Percentiles rank a stretch among this genome's conserved stretches.
phyloP scores from a whole-genome alignment of 2,888 invertebrate species.

The Eupithecia dodoneata region DNA sequence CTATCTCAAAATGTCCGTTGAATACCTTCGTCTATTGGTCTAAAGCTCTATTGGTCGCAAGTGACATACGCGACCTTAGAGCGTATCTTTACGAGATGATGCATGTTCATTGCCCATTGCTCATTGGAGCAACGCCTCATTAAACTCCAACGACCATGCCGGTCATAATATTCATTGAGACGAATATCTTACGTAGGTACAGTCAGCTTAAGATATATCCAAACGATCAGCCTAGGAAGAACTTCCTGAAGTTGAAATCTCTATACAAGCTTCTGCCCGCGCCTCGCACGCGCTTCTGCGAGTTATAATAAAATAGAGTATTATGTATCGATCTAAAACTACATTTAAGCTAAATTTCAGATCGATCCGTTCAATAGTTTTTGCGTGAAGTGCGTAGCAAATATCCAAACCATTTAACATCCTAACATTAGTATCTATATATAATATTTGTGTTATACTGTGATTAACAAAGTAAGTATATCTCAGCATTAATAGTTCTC shows the following conservation, averaged over 20 bases:
- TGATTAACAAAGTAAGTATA: too few species aligned
- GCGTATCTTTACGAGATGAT: constrained; percentile 18
- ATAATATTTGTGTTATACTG: too few species aligned
- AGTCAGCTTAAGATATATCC: background rate
- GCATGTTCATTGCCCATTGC: constrained; percentile 18
- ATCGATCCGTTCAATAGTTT: too few species aligned
- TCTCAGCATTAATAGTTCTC: background rate
- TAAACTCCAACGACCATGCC: constrained; percentile 14
- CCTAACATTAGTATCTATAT: too few species aligned
- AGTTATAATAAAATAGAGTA: too few species aligned
- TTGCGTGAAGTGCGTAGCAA: too few species aligned
- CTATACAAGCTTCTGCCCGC: too few species aligned
- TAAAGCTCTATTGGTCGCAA: background rate
- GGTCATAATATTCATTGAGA: constrained; percentile 4
- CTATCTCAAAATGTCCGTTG: background rate
- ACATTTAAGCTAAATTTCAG: too few species aligned
- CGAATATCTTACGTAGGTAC: constrained; percentile 4
- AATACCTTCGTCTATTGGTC: background rate
- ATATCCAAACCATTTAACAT: too few species aligned
- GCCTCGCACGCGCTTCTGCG: too few species aligned
- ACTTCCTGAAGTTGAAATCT: background rate
- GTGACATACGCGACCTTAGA: constrained; percentile 16
- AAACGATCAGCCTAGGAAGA: background rate
- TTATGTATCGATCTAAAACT: too few species aligned
- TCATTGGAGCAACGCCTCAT: constrained; percentile 24